Evolutionary conservation across 2,113 vertebrate genomes (phyloP).

Genomic region (Holacanthus passer): DNA sequence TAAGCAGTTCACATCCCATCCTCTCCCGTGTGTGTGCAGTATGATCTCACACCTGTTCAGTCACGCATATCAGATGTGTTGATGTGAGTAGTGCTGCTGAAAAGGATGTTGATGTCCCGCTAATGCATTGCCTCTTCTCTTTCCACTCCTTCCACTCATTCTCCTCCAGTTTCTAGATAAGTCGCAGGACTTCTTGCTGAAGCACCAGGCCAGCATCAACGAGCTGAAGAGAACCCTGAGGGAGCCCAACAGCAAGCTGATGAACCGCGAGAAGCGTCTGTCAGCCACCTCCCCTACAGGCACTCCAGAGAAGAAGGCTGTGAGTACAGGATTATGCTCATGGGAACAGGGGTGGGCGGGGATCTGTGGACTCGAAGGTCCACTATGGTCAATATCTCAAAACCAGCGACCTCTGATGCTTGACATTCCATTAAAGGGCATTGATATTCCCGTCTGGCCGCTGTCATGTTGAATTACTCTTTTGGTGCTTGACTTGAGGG

Average conservation of each 20-base stretch:
- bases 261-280: conserved; percentile 91
- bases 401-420: conserved; percentile 26
- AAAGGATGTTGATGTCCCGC: not conserved
- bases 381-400: conserved; percentile 15
- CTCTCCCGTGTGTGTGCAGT: conserved; percentile 5
- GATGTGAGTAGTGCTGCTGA: not conserved
- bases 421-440: conserved; percentile 34
- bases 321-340: conserved; percentile 68
- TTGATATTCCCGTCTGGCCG: conserved; percentile 24
- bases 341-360: not conserved
- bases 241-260: conserved; percentile 96
- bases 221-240: conserved; percentile 96
- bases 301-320: conserved; percentile 91
- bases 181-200: conserved; percentile 95
- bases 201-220: conserved; percentile 99
- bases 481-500: not conserved
- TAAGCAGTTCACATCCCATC: not conserved
- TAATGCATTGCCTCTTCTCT: not conserved
- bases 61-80: conserved; percentile 23
- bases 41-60: not conserved
- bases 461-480: conserved; percentile 13
- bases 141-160: not conserved
- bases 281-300: conserved; percentile 89
- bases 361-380: not conserved
- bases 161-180: conserved; percentile 93